Conservation (phyloP, 2,113 vertebrate species). For the Callocephalon fimbriatum region DNA sequence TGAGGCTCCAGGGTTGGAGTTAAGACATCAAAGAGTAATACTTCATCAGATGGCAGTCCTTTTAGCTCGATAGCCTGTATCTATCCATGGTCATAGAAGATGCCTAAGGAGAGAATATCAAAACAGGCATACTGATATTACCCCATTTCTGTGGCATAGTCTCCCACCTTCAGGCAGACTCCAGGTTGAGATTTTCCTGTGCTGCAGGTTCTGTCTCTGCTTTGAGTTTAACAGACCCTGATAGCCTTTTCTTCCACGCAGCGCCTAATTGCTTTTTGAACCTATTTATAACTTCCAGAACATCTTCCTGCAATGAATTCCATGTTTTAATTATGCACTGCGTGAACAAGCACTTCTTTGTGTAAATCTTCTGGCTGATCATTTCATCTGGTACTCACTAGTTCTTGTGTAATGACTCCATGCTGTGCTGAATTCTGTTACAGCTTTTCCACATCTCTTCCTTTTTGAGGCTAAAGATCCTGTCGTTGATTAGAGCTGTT, state of each 20-base stretch:
- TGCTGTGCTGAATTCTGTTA: neutral
- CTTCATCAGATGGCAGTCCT: neutral
- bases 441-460: neutral
- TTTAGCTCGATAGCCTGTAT: neutral
- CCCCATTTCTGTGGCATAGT: neutral
- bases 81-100: neutral
- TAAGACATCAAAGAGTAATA: neutral
- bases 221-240: constrained; percentile 20
- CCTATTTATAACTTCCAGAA: constrained; percentile 32
- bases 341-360: constrained; percentile 3
- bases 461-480: neutral
- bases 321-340: constrained; percentile 38
- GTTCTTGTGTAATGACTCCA: neutral
- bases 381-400: neutral
- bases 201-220: neutral
- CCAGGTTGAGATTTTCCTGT: neutral
- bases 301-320: constrained; percentile 12
- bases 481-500: neutral
- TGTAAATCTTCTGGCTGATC: constrained; percentile 22
- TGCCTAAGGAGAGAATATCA: neutral
- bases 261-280: constrained; percentile 10
- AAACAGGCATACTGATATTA: neutral
- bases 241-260: neutral
- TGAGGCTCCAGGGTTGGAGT: neutral
- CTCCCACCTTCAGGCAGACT: neutral